Evolutionary conservation across 2,797 vertebrate species (phyloP), one percentile per base, ranked within the genome.

Genomic region (Novumbra hubbsi): DNA sequence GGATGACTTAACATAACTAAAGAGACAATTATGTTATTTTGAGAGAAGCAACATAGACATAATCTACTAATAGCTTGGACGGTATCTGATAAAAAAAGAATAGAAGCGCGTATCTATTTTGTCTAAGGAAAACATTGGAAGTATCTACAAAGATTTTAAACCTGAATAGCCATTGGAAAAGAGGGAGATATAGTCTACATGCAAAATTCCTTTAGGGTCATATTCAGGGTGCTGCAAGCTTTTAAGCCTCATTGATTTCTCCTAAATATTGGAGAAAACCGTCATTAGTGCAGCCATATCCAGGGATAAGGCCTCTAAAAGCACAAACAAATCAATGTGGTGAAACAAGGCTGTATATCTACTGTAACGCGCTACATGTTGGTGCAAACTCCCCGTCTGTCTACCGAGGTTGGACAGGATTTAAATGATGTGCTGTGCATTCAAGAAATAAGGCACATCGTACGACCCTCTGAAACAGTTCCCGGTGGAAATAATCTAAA

Each of bases 321-420:
- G 89, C 84, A 87, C 41, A 45, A 11, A 82, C 79, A 89, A 88
- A 91, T 91, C 90, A 83, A 91, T 92, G 68, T 81, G 73, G 68
- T 85, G 86, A 90, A 91, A 90, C 85, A 84, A 91, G 84, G 72
- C 79, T 77, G 71, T 87, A 90, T 89, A 82, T 84, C 88, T 86
- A 88, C 66, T 73, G 84, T 83, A 83, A 64, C 77, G 68, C 79
- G 75, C 86, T 88, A 84, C 76, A 83, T 80, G 72, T 64, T 64
- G 14, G 62, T 16, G 62, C 15, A 32, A 28, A 16, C 57, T 62
- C 57, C 24, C 57, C 28, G 32, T 65, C 30, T 17, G 17, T 17
- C 63, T 30, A 28, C 30, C 9, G 30, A 16, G 63, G 24, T 7
- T 15, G 5, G 30, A 62, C 15, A n/a, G 62, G 62, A 5, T 28